Percentiles rank a stretch among this genome's conserved stretches.
Evolutionary conservation across 2,797 vertebrate genomes (phyloP).

Genomic region (Neomorphus geoffroyi): DNA sequence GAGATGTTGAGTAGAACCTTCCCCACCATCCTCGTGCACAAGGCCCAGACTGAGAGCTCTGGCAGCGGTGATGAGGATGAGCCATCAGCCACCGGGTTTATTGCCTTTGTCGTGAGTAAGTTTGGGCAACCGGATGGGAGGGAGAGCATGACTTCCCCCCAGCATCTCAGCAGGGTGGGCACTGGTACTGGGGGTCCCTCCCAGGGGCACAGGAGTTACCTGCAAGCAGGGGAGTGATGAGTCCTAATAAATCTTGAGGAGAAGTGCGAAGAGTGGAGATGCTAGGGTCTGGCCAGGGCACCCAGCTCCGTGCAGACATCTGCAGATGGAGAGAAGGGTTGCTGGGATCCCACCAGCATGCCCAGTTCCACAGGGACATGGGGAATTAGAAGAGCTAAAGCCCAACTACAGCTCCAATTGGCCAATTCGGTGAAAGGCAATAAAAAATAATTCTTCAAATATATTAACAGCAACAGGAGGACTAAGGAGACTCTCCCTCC

Average conservation of each 20-base stretch:
- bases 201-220: neutral
- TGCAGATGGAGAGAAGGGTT: neutral
- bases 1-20: neutral
- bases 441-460: too few species aligned
- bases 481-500: too few species aligned
- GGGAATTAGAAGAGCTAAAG: too few species aligned
- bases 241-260: neutral
- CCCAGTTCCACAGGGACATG: neutral
- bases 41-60: neutral
- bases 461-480: too few species aligned
- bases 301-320: neutral
- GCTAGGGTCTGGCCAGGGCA: fast-evolving
- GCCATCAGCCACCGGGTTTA: neutral
- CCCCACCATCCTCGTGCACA: neutral
- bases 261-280: neutral
- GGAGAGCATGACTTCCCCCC: neutral
- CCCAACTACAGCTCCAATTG: too few species aligned
- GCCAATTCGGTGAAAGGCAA: too few species aligned
- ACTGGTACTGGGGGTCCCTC: fast-evolving
- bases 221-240: fast-evolving
- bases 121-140: neutral
- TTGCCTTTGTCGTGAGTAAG: slow-evolving; percentile 47
- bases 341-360: neutral
- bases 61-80: neutral
- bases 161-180: neutral